phyloP scores from a whole-genome alignment of 2,888 invertebrate species.

The Callinectes sapidus region DNA sequence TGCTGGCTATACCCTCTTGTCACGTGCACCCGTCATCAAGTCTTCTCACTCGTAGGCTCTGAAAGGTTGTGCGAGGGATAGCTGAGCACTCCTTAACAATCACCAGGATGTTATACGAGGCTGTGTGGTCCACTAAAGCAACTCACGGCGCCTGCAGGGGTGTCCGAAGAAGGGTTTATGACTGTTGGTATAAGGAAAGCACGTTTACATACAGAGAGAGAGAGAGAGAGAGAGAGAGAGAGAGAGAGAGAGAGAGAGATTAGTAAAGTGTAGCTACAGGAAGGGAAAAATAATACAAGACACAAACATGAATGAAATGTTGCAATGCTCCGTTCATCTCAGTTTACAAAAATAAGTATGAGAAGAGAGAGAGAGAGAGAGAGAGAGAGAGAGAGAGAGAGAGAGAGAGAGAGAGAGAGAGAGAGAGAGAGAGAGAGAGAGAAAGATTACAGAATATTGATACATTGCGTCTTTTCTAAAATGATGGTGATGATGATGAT shows the following conservation, averaged over 20 bases:
- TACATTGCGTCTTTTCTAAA: too few relatives aligned
- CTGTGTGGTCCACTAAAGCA: not conserved
- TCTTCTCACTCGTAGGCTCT: not conserved
- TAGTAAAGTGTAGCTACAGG: not conserved
- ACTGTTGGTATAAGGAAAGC: not conserved
- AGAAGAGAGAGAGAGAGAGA: not conserved
- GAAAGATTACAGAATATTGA: too few relatives aligned
- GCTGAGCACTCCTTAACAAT: not conserved
- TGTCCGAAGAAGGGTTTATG: not conserved
- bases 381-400: conserved; percentile 51
- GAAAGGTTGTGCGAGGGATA: not conserved
- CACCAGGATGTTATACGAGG: not conserved
- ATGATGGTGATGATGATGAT: too few relatives aligned
- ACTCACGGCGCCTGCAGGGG: not conserved
- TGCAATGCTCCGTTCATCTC: not conserved
- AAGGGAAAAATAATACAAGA: not conserved
- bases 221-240: not conserved
- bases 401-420: conserved; percentile 43
- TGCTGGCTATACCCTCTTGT: not conserved
- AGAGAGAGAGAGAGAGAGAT: not conserved
- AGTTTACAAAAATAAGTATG: not conserved
- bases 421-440: too few relatives aligned
- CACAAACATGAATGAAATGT: not conserved
- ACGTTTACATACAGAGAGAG: not conserved
- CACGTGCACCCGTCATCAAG: not conserved